Base-by-base conservation (phyloP, 2,888 invertebrate species). In the Trachelus stipa region DNA sequence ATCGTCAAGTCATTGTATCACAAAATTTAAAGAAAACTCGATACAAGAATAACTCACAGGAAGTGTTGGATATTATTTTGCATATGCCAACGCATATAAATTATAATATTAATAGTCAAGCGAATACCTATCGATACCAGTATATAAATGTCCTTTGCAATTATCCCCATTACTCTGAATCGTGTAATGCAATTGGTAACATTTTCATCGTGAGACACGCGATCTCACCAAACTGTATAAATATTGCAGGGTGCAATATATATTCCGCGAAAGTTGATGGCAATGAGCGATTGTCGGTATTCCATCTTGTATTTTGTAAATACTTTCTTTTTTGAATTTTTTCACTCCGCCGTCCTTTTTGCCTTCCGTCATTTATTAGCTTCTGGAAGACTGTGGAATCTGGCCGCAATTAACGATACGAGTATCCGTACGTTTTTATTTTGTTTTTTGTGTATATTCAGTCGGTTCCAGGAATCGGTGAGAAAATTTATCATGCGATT, bases 91-190 rank as follows among this genome's bases (percentile, higher is more conserved):
- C 15, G 40, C 4, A 40, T 23, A 23, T 56, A 56, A 56, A 23
- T 23, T 23, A 23, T 9, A 23, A 23, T 56, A 56, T 56, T 56
- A 56, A 56, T 56, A 56, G 23, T 23, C 9, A 2, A 23, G 23
- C 56, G 56, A 23, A 23, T 56, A 80, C 84, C 2, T 31, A 34
- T 83, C 84, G 83, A 83, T 83, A 83, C 79, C 75, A 75, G 73
- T 79, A 80, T 81, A 84, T 85, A 84, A 86, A 84, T 74, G 79
- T 76, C 79, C 73, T 77, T 76, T 71, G 81, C 85, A 85, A 86
- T 85, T 86, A 85, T 83, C 86, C 79, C 83, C 37, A 75, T 79
- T 79, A 12, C 33, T 71, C 12, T 23, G 6, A 12, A 23, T 31
- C 23, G 71, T 31, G 33, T 33, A 34, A 34, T 31, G 33, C 33